Percentiles rank a stretch among this genome's conserved stretches.
Evolutionary conservation across 2,888 invertebrate genomes (phyloP).

Genomic region (Lasioglossum villosulum): DNA sequence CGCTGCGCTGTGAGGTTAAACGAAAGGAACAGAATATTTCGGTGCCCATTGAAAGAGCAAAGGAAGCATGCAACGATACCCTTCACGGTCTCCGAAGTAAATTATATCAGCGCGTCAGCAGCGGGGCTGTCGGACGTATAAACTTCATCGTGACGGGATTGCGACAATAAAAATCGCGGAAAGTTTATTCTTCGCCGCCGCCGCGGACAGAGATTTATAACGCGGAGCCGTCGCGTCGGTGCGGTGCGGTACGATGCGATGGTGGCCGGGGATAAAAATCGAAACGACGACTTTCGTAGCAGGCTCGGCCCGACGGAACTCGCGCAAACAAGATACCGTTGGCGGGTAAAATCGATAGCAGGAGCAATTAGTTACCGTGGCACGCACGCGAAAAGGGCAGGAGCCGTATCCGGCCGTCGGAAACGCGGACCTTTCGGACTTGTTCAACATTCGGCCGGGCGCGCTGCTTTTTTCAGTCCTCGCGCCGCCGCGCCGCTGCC

Average conservation of each 20-base stretch:
- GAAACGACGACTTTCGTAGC: slow-evolving; percentile 38
- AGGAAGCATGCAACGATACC: background rate
- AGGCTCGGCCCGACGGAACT: slow-evolving; percentile 19
- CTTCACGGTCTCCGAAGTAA: slow-evolving; percentile 17
- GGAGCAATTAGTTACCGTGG: slow-evolving; percentile 67
- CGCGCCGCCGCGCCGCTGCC: background rate
- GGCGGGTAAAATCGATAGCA: slow-evolving; percentile 64
- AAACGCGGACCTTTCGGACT: slow-evolving; percentile 69
- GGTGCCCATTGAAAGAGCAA: background rate
- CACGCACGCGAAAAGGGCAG: slow-evolving; percentile 63
- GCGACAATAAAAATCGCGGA: slow-evolving; percentile 41
- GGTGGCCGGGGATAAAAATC: slow-evolving; percentile 54
- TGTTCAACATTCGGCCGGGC: slow-evolving; percentile 66
- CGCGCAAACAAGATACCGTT: slow-evolving; percentile 55
- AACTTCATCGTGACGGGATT: slow-evolving; percentile 13
- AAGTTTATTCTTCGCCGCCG: slow-evolving; percentile 30
- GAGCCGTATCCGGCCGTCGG: slow-evolving; percentile 67
- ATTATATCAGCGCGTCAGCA: slow-evolving; percentile 19
- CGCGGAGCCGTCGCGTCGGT: background rate
- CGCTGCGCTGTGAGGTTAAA: background rate
- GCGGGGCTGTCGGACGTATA: slow-evolving; percentile 27
- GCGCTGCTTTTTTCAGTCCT: slow-evolving; percentile 20
- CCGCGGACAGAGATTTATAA: slow-evolving; percentile 58
- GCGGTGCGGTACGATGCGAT: background rate
- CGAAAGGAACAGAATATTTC: background rate